Evolutionary conservation across 2,797 vertebrate genomes (phyloP), one percentile per base, ranked within the genome.

Genomic region (Enteromius viviparus): DNA sequence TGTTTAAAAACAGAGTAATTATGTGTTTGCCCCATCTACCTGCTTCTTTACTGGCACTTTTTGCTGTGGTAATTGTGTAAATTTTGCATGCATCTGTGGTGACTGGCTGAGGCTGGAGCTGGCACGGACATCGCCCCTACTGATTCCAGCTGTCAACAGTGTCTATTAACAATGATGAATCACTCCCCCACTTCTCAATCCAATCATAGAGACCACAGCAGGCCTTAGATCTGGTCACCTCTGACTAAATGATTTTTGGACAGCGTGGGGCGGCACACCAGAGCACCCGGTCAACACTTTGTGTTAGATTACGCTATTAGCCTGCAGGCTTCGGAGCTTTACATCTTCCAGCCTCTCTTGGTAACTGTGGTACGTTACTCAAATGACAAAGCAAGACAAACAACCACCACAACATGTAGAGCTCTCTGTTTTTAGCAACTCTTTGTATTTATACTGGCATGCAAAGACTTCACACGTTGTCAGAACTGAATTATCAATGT

Each of bases 161-260:
- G 62, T 93, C 92, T 92, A 93, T 94, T 95, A 95, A 95, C 87
- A 85, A 94, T 94, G 94, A 95, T 94, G 90, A 94, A 95, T 94
- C 90, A 91, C 93, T 90, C 87, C 87, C 89, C 89, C 80, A 88
- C 89, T 89, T 91, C 86, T 91, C 88, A 91, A 90, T 91, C 92
- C 91, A 94, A 95, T 95, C 93, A 93, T 81, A 92, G 84, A 80
- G 86, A 91, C 91, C 94, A 92, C 91, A 83, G 83, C 93, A 86
- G 91, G 90, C 90, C 91, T 89, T 88, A 86, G 89, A 90, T 89
- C 89, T 92, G 91, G 91, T 93, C 93, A 94, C 92, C 93, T 92
- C 90, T 92, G 89, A 88, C 92, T 91, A 93, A 94, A 93, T 92
- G 91, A 92, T 94, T 92, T 89, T 92, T 91, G 92, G 90, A 91